These are phyloP conservation scores for Mus caroli DNA, from an alignment of 2,797 vertebrate species.

Conservation along the genomic window DNA sequence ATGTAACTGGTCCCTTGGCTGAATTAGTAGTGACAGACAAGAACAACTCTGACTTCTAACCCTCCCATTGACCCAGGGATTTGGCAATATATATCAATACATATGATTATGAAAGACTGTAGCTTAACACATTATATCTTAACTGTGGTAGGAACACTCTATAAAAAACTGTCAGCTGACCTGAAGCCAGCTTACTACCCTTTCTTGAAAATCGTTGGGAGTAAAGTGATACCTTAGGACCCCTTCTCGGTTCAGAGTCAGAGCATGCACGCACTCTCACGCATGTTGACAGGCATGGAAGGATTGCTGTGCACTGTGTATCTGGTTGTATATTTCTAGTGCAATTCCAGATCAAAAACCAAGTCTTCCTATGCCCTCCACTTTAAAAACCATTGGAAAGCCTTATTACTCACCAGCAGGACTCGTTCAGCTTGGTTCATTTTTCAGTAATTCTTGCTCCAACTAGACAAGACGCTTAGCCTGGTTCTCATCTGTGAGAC, in stretches of 20 bases:
- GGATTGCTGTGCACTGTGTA: not conserved
- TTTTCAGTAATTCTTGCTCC: conserved; percentile 41
- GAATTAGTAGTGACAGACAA: not conserved
- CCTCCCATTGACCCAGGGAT: conserved; percentile 12
- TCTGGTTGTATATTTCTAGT: not conserved
- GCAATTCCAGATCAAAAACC: not conserved
- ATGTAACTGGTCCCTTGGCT: not conserved
- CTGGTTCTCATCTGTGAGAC: not conserved
- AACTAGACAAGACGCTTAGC: conserved; percentile 24
- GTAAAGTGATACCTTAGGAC: conserved; percentile 52
- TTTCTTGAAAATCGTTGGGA: not conserved
- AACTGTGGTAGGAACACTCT: not conserved
- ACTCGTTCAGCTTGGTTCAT: conserved; percentile 18
- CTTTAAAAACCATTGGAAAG: conserved; percentile 18
- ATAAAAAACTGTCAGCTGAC: conserved; percentile 3
- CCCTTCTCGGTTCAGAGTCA: conserved; percentile 16
- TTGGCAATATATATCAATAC: conserved; percentile 6
- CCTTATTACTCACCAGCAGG: not conserved
- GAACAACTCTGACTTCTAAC: conserved; percentile 35
- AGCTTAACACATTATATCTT: not conserved
- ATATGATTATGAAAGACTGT: conserved; percentile 14
- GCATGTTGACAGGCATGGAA: not conserved
- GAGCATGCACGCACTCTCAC: not conserved
- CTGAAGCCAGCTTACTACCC: not conserved
- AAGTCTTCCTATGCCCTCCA: not conserved